These are phyloP conservation scores for Ectemnius cavifrons DNA, from an alignment of 2,888 invertebrate genomes.

Conservation along the genomic window DNA sequence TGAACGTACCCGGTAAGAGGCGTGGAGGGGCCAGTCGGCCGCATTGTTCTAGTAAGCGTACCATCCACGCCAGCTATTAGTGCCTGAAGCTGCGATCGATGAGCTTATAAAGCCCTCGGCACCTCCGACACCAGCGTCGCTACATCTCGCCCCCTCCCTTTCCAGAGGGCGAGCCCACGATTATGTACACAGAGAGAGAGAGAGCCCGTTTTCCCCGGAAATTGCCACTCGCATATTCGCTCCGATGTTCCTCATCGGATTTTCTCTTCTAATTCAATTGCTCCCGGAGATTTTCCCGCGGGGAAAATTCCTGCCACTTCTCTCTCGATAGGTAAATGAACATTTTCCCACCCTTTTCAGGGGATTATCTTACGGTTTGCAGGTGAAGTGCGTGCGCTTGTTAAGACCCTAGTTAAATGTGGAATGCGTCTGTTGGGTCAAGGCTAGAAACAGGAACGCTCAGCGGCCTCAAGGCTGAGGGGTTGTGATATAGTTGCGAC, in stretches of 20 bases:
- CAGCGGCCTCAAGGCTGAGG: not conserved
- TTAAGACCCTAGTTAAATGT: constrained; percentile 12
- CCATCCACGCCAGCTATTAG: not conserved
- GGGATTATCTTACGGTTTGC: not conserved
- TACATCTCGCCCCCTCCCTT: not conserved
- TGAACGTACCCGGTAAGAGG: no score
- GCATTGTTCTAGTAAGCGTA: constrained; percentile 29
- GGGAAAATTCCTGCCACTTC: no score
- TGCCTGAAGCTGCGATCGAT: constrained; percentile 36
- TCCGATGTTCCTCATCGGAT: not conserved
- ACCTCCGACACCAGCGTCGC: not conserved
- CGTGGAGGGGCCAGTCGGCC: not conserved
- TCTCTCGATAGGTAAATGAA: no score
- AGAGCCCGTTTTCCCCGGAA: not conserved
- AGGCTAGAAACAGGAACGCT: not conserved
- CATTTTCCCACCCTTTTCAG: not conserved
- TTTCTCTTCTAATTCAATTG: not conserved
- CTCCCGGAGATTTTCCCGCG: not conserved
- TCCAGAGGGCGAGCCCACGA: not conserved
- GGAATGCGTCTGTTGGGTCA: constrained; percentile 16
- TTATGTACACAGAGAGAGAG: not conserved
- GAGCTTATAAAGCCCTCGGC: constrained; percentile 9
- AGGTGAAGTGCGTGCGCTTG: not conserved
- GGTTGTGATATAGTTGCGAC: not conserved
- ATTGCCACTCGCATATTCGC: constrained; percentile 3